Evolutionary conservation across 1,140 invertebrate species (phyloP).

Genomic region (Cyclina sinensis): DNA sequence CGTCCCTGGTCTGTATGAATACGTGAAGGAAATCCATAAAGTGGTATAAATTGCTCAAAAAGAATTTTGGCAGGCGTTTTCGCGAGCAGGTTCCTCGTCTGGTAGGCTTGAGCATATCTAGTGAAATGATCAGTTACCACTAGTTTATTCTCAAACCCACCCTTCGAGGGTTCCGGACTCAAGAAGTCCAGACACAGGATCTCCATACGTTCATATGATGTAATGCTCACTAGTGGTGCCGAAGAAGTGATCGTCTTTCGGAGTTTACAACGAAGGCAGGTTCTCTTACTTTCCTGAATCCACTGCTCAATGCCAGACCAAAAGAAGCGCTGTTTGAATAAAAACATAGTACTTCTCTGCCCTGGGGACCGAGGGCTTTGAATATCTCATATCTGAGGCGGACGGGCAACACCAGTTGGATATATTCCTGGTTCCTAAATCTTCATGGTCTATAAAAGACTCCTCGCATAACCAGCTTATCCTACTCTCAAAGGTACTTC

Average conservation of each 20-base stretch:
- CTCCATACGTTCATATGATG: slow-evolving; percentile 23
- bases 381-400: neutral
- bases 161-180: neutral
- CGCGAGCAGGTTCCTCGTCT: neutral
- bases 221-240: slow-evolving; percentile 36
- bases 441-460: slow-evolving; percentile 18
- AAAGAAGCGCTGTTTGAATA: no score
- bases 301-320: slow-evolving; percentile 51
- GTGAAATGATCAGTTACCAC: slow-evolving; percentile 49
- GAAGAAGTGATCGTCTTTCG: no score
- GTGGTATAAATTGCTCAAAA: slow-evolving; percentile 24
- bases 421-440: neutral
- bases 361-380: neutral
- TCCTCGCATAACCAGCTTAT: no score
- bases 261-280: neutral
- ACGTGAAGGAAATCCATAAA: slow-evolving; percentile 45
- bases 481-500: no score
- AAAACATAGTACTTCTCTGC: slow-evolving; percentile 40
- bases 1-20: slow-evolving; percentile 54
- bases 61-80: slow-evolving; percentile 33
- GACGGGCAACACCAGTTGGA: slow-evolving; percentile 42
- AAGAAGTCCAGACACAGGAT: slow-evolving; percentile 31
- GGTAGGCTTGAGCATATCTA: slow-evolving; percentile 27
- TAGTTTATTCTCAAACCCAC: slow-evolving; percentile 8
- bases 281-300: neutral